Percentiles rank a stretch among this genome's conserved stretches.
These are phyloP conservation scores for Rotaria socialis DNA, from an alignment of 2,888 invertebrate genomes.

Conservation along the genomic window DNA sequence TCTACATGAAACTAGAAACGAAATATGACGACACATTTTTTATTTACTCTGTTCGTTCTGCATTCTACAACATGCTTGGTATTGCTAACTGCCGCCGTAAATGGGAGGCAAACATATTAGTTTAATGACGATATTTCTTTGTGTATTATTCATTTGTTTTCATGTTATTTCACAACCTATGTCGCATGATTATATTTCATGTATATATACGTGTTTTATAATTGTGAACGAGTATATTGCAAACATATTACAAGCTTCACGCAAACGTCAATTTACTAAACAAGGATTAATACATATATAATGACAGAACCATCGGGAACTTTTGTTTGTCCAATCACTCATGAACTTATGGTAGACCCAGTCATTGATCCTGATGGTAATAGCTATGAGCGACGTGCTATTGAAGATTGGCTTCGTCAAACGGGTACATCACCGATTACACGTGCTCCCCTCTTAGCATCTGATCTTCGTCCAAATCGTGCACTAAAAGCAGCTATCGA, in stretches of 20 bases:
- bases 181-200: neutral
- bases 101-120: too few relatives aligned
- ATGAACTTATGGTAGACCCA: constrained; percentile 14
- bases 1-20: too few relatives aligned
- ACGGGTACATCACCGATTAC: constrained; percentile 8
- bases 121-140: neutral
- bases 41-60: too few relatives aligned
- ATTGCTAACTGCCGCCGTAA: too few relatives aligned
- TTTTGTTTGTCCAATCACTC: constrained; percentile 16
- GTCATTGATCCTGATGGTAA: constrained; percentile 23
- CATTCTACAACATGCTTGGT: too few relatives aligned
- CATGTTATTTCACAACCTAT: neutral
- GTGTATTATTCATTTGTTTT: neutral
- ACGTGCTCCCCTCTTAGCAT: neutral
- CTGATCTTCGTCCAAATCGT: constrained; percentile 12
- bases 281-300: neutral
- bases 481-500: neutral
- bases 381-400: constrained; percentile 17
- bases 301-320: neutral
- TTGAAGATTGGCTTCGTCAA: neutral
- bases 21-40: too few relatives aligned
- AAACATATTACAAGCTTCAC: too few relatives aligned
- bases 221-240: too few relatives aligned
- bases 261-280: neutral
- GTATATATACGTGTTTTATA: too few relatives aligned